Evolutionary conservation across 2,797 vertebrate species (phyloP), one percentile per base, ranked within the genome.

Genomic region (Geotrypetes seraphini): DNA sequence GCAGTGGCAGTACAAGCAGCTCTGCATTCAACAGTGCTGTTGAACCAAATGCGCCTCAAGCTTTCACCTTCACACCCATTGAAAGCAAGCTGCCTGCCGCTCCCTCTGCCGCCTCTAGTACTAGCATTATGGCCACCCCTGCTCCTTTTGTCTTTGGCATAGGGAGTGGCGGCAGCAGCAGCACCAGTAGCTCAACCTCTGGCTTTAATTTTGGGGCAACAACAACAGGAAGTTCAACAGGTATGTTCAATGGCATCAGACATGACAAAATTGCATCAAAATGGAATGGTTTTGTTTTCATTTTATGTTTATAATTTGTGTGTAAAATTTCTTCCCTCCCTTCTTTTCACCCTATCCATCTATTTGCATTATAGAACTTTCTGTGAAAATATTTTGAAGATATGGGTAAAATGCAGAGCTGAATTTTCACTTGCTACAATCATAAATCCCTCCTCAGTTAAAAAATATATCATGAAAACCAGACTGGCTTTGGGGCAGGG

Each of bases 71-170:
- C 35, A 77, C 89, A 45, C 85, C 79, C 39, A 79, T 76, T 66
- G 90, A 89, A 39, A 88, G 75, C 59, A 79, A 79, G 57, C 78
- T 89, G 51, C 53, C 68, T 2, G 55, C 85, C 5, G 67, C 84
- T 6, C 78, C 89, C 51, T 53, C 68, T 2, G 55, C 85, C 5
- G 67, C 84, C 6, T 71, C 84, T 25, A 61, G 60, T 19, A 70
- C 75, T 9, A 63, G 76, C 3, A 26, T 71, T 0, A 21, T 70
- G 19, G 43, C 48, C 6, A 40, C 50, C 27, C 82, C 90, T 0
- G 40, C 50, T 27, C 82, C 90, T 0, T 97, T 96, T 53, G 51
- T 90, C 21, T 97, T 97, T 22, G 87, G 91, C 10, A 68, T 70
- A 0, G 50, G 68, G 32, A 47, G 69, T 31, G 53, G 35, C 35